Evolutionary conservation across 2,797 vertebrate species (phyloP), one percentile per base, ranked within the genome.

Genomic region (Microhierax caerulescens): DNA sequence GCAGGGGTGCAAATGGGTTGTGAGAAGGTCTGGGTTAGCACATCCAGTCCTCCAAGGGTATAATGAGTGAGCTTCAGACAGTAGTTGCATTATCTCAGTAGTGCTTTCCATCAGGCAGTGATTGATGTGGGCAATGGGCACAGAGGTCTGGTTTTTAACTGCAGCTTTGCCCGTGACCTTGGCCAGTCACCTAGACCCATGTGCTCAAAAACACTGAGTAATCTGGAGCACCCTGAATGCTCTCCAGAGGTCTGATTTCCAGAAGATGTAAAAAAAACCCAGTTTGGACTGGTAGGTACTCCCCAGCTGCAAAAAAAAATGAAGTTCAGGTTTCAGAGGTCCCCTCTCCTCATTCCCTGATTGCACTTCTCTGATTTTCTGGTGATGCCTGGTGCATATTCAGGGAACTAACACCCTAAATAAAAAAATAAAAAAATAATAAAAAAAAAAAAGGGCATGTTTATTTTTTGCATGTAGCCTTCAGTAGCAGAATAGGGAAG

Each of bases 121-220:
- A 67, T 1, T 34, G 70, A 48, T 65, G 86, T 61, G 37, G 36
- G 9, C 9, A 11, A 3, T 0, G 10, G n/a, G 47, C 81, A 67
- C n/a, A 25, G 78, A 59, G 59, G 14, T 54, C 45, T 82, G 80
- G 1, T 28, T 88, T 90, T 43, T 9, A 23, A 18, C 43, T 72
- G 54, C 28, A 32, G 2, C n/a, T 79, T 69, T 76, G 51, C 41
- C 83, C 36, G 0, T 65, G 64, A 24, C 57, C 10, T 7, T 77
- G 72, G n/a, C n/a, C 34, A 5, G 21, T n/a, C 87, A 20, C 41
- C 28, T 57, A 20, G 61, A 56, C 3, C 28, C 53, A 10, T 5
- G 21, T 3, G 11, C 17, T 43, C 63, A 36, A 34, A 39, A 61
- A 0, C 24, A 3, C 0, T 0, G 6, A 34, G 50, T 3, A 14